Evolutionary conservation across 1,140 invertebrate species (phyloP).

Genomic region (Copidosoma floridanum): DNA sequence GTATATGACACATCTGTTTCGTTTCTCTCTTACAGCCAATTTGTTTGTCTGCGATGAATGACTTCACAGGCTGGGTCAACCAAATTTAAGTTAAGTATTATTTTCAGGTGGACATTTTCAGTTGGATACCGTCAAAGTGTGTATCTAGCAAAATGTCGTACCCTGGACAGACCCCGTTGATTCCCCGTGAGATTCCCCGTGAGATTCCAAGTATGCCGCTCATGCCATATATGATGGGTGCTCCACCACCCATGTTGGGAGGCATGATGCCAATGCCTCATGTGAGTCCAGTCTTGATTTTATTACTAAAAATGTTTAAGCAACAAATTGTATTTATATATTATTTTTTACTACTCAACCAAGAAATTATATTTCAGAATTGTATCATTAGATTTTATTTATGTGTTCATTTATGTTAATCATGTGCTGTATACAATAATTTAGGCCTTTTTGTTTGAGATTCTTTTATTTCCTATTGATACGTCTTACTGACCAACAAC

Average conservation of each 20-base stretch:
- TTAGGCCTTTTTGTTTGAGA: not conserved
- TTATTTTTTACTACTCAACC: not conserved
- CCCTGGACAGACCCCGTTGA: constrained; percentile 53
- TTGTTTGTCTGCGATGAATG: too few species aligned
- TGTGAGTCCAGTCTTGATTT: constrained; percentile 39
- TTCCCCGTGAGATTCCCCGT: too few species aligned
- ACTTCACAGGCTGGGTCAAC: too few species aligned
- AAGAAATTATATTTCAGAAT: too few species aligned
- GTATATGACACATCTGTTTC: too few species aligned
- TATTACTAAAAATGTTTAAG: not conserved
- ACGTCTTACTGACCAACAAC: too few species aligned
- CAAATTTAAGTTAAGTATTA: too few species aligned
- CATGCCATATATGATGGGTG: constrained; percentile 55
- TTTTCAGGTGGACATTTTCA: not conserved
- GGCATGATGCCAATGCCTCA: constrained; percentile 56
- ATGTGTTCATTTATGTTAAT: too few species aligned
- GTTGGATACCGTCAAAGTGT: not conserved
- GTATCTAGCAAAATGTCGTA: constrained; percentile 46
- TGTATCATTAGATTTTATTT: too few species aligned
- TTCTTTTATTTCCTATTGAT: not conserved
- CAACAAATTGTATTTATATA: constrained; percentile 35
- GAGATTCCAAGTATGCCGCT: constrained; percentile 56
- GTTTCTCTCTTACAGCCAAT: too few species aligned
- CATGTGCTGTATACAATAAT: too few species aligned
- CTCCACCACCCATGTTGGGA: constrained; percentile 53